Conservation (phyloP, 2,113 vertebrate genomes). For the Turnix velox region DNA sequence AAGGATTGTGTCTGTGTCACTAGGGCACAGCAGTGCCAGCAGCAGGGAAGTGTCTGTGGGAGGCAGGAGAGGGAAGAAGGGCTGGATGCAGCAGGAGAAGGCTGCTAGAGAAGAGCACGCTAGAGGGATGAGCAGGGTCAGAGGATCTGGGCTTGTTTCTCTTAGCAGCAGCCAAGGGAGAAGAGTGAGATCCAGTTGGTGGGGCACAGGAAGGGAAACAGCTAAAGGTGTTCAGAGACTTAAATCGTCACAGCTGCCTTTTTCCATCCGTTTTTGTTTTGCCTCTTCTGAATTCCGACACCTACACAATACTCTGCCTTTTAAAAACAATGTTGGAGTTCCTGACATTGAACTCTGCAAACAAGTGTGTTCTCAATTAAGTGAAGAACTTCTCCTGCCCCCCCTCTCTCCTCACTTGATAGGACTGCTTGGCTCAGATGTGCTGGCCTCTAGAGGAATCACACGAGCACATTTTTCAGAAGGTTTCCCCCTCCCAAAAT, state of each 20-base stretch:
- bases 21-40: neutral
- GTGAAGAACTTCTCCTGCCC: slow-evolving; percentile 40
- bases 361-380: slow-evolving; percentile 69
- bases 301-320: slow-evolving; percentile 49
- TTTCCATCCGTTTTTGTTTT: slow-evolving; percentile 50
- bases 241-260: slow-evolving; percentile 57
- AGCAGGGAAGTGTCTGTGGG: neutral
- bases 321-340: slow-evolving; percentile 57
- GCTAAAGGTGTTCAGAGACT: slow-evolving; percentile 30
- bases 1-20: fast-evolving
- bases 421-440: slow-evolving; percentile 9
- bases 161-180: neutral
- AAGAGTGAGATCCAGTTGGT: neutral
- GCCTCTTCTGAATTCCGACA: slow-evolving; percentile 59
- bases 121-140: neutral
- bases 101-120: neutral
- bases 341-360: slow-evolving; percentile 55
- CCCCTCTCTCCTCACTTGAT: neutral
- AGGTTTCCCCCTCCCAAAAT: slow-evolving; percentile 58
- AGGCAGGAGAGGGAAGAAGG: neutral
- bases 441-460: slow-evolving; percentile 52
- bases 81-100: neutral
- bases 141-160: neutral
- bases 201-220: neutral
- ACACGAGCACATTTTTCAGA: slow-evolving; percentile 53